Percentiles rank a stretch among this genome's conserved stretches.
These are phyloP conservation scores for Podiceps cristatus DNA, from an alignment of 2,113 vertebrate species.

Conservation along the genomic window DNA sequence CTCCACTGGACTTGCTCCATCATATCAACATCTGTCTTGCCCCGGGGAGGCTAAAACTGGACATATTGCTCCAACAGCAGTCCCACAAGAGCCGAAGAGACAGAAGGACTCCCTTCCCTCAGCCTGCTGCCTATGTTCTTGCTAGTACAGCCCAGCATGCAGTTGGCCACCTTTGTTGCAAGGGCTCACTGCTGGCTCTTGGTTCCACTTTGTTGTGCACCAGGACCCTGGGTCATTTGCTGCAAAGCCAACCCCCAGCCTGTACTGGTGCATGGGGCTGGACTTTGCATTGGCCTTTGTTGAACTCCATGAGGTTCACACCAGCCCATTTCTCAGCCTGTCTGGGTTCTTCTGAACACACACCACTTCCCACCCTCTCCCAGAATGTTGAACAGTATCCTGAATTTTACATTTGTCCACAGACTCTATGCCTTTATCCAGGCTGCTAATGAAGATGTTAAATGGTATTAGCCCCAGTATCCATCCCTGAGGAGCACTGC, in stretches of 20 bases:
- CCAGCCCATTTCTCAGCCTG: not conserved
- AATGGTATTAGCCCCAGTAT: not conserved
- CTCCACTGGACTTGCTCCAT: not conserved
- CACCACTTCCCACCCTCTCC: accelerated
- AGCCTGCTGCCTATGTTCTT: not conserved
- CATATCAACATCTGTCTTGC: not conserved
- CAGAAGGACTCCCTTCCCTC: not conserved
- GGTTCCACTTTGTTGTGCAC: not conserved
- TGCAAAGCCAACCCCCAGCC: not conserved
- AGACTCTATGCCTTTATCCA: not conserved
- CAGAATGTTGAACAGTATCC: not conserved
- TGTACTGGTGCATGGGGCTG: not conserved
- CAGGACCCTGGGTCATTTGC: not conserved
- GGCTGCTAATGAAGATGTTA: not conserved
- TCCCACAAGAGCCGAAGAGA: not conserved
- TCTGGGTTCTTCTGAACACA: not conserved
- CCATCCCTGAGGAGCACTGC: not conserved
- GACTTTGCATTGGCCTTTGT: not conserved
- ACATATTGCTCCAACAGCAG: not conserved
- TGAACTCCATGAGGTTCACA: not conserved
- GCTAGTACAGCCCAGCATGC: not conserved
- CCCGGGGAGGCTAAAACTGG: not conserved
- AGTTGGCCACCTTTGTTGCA: not conserved
- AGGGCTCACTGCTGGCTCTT: not conserved
- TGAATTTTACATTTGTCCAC: not conserved